Conservation (phyloP, 2,797 vertebrate genomes). For the Girardinus metallicus region DNA sequence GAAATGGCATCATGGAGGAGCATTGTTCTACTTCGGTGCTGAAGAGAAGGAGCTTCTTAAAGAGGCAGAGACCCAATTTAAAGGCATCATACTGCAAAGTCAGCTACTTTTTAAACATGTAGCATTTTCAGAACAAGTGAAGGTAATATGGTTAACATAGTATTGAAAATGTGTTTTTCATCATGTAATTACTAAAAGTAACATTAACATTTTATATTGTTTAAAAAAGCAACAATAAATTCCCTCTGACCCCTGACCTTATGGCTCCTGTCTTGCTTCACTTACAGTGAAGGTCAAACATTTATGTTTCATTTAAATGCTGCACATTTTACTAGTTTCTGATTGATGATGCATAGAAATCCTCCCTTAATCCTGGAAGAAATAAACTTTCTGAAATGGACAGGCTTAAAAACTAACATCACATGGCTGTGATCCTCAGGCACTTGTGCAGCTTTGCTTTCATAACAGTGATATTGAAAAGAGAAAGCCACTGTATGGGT, state of each 20-base stretch:
- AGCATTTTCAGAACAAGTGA: no score
- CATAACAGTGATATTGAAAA: background rate
- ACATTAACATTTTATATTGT: background rate
- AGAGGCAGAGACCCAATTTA: no score
- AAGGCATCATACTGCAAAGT: no score
- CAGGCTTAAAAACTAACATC: background rate
- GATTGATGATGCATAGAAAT: background rate
- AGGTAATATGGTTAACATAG: no score
- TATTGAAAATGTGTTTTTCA: background rate
- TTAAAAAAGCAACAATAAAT: background rate
- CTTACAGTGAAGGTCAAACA: background rate
- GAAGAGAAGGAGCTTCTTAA: no score
- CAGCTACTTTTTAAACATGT: no score
- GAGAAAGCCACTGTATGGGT: background rate
- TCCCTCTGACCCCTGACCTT: background rate
- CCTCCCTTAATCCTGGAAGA: background rate
- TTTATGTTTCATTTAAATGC: background rate
- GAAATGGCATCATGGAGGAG: no score
- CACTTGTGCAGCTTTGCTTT: background rate
- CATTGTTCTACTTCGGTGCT: no score
- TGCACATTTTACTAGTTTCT: background rate
- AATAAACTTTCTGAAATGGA: background rate
- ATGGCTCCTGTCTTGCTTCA: background rate
- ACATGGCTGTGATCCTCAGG: background rate
- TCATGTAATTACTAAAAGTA: background rate